Conservation (phyloP, 1,140 invertebrate species). For the silkworm (Bombyx mori) region ASM3026992v2 NC_085111.1:12864501-12865000, state of each 20-base stretch:
- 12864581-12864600: constrained; percentile 58
- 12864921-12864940: too few relatives aligned
- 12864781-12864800: constrained; percentile 52
- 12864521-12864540: constrained; percentile 56
- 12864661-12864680: constrained; percentile 47
- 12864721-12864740: constrained; percentile 47
- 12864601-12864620: constrained; percentile 49
- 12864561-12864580: constrained; percentile 54
- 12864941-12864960: neutral
- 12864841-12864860: neutral
- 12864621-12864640: constrained; percentile 41
- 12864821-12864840: constrained; percentile 54
- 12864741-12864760: constrained; percentile 34
- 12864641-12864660: constrained; percentile 61
- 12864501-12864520: constrained; percentile 56
- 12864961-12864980: neutral
- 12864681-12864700: constrained; percentile 46
- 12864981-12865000: neutral
- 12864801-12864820: constrained; percentile 46
- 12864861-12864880: neutral
- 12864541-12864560: constrained; percentile 46
- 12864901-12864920: too few relatives aligned
- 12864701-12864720: constrained; percentile 57
- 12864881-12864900: neutral
- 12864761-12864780: constrained; percentile 38